These are phyloP conservation scores for Potorous gilbertii DNA, from an alignment of 2,797 vertebrate species.

Conservation along the genomic window DNA sequence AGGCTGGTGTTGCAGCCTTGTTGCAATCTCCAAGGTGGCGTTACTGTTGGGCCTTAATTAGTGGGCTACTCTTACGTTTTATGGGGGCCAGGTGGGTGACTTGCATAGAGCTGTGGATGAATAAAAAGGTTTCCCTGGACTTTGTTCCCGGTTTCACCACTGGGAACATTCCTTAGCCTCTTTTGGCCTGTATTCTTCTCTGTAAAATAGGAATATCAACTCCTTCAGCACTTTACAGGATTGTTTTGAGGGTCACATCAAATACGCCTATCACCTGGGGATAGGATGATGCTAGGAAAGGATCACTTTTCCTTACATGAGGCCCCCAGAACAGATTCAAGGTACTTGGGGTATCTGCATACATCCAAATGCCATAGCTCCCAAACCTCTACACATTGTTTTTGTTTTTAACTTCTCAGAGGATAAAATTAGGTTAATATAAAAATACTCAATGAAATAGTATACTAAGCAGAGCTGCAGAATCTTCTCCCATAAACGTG, in stretches of 20 bases:
- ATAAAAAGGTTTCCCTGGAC: neutral
- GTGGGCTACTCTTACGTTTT: neutral
- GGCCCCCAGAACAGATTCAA: neutral
- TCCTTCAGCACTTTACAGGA: neutral
- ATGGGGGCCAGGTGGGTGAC: neutral
- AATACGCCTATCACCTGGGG: neutral
- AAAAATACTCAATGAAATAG: neutral
- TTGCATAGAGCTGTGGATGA: neutral
- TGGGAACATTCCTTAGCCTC: neutral
- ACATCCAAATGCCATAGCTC: neutral
- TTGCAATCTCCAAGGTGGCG: no score
- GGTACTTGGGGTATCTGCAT: neutral
- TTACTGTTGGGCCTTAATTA: neutral
- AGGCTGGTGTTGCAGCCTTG: neutral
- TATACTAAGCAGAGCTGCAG: neutral
- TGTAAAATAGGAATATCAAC: neutral
- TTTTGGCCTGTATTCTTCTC: neutral
- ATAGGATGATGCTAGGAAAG: no score
- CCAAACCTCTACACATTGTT: neutral
- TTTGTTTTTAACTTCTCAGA: neutral
- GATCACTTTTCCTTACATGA: neutral
- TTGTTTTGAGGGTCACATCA: neutral
- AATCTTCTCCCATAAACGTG: neutral
- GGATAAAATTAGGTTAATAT: neutral
- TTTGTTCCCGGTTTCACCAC: no score